phyloP scores from a whole-genome alignment of 2,888 invertebrate species.

The Aproaerema taeniolella region DNA sequence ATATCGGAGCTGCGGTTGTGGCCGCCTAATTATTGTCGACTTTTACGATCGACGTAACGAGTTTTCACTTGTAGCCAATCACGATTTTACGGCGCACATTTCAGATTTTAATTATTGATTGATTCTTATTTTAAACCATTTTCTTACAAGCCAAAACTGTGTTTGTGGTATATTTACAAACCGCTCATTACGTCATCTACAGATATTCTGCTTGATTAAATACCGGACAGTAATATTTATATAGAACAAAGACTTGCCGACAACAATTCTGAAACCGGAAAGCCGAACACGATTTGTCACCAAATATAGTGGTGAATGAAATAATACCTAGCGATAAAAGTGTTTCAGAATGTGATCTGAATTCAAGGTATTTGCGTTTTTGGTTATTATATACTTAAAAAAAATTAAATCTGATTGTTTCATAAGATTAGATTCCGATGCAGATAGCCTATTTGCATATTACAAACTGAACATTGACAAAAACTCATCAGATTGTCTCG shows the following conservation, averaged over 20 bases:
- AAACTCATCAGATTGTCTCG: conserved; percentile 44
- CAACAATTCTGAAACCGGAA: no score
- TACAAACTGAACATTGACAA: conserved; percentile 40
- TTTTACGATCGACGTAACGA: conserved; percentile 74
- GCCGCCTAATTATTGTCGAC: conserved; percentile 75
- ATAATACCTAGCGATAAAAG: no score
- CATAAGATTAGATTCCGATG: conserved; percentile 6
- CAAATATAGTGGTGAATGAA: no score
- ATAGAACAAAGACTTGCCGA: no score
- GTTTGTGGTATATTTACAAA: no score
- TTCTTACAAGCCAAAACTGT: no score
- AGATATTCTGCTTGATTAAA: no score
- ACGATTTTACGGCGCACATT: conserved; percentile 67
- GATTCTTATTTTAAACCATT: conserved; percentile 1
- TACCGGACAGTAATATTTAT: no score
- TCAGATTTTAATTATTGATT: conserved; percentile 59
- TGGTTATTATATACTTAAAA: no score
- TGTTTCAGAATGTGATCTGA: no score
- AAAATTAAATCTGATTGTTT: conserved; percentile 1
- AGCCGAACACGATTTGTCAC: no score
- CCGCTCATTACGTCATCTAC: no score
- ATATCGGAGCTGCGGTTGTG: conserved; percentile 70
- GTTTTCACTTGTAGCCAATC: conserved; percentile 74
- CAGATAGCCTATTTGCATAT: conserved; percentile 36
- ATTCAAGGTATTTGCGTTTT: neutral